Evolutionary conservation across 2,888 invertebrate species (phyloP), one percentile per base, ranked within the genome.

Genomic region (Rotaria socialis): DNA sequence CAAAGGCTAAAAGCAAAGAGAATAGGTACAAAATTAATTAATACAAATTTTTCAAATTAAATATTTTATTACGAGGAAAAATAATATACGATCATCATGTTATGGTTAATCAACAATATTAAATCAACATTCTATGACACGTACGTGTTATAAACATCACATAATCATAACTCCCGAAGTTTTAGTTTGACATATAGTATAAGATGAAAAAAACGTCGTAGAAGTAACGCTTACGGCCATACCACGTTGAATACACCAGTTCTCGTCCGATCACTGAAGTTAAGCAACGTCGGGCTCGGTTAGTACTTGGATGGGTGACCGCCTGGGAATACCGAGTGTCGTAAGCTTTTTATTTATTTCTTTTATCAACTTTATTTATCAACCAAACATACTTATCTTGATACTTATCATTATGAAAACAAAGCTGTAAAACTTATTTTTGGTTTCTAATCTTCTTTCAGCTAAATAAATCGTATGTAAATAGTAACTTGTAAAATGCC

Each of bases 161-260:
- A 35, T 35, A 35, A 35, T 35, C 35, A 35, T 35, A 35, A 35
- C 35, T 35, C 35, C 2, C 35, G n/a, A n/a, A 35, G 35, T 35
- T 35, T 35, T 35, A 35, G 35, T 35, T 35, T 35, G 35, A 35
- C 35, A 35, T 2, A 2, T 35, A 35, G 35, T 35, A 35, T 35
- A 35, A 35, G 0, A 41, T 67, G 7, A 19, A 67, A 19, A 11
- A 35, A 14, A 35, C 16, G 5, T 5, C 35, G 3, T 41, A 35
- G 0, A 35, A 19, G 6, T 19, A 35, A 67, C 19, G 67, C 67
- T 67, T 67, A 67, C 67, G 67, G 67, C 67, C 67, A 67, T 67
- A 67, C 67, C 67, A 67, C 67, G 67, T 67, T 67, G 67, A 67
- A 67, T 67, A 67, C 67, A 67, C 67, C 67, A 67, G 67, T 67